phyloP scores from a whole-genome alignment of 2,888 invertebrate genomes.

The Rhorus exstirpatorius region DNA sequence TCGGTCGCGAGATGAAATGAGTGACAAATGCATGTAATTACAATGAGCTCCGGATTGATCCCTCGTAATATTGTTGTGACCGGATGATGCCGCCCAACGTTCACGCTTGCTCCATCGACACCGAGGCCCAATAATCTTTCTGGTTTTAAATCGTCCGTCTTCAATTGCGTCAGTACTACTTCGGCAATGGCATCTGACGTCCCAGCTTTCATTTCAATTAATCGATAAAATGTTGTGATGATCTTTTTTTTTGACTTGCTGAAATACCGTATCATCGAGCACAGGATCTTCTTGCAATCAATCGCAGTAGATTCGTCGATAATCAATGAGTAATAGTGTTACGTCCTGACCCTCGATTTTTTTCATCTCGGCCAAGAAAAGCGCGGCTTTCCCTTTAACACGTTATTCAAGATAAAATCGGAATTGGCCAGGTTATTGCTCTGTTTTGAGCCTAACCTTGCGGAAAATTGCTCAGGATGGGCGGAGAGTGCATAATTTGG shows the following conservation, averaged over 20 bases:
- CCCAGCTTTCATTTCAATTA: conserved; percentile 67
- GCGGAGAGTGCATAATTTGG: no score
- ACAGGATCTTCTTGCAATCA: conserved; percentile 62
- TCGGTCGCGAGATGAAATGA: conserved; percentile 67
- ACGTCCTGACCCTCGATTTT: no score
- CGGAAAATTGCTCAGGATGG: no score
- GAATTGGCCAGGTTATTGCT: no score
- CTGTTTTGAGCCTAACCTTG: no score
- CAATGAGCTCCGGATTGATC: conserved; percentile 60
- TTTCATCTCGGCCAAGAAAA: no score
- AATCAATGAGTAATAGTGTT: no score
- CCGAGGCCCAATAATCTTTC: conserved; percentile 72
- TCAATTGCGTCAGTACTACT: conserved; percentile 58
- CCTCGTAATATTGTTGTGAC: conserved; percentile 69
- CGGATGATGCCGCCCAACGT: conserved; percentile 70
- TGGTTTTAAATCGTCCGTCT: conserved; percentile 61
- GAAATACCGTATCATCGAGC: conserved; percentile 69
- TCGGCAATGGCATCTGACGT: conserved; percentile 57
- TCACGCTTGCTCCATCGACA: no score
- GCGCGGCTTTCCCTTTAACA: no score
- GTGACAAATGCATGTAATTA: conserved; percentile 56
- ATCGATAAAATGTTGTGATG: conserved; percentile 56
- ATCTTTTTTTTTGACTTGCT: conserved; percentile 38
- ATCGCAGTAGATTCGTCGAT: conserved; percentile 77
- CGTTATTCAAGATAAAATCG: no score